phyloP scores from a whole-genome alignment of 1,140 invertebrate species.

The Temnothorax longispinosus region DNA sequence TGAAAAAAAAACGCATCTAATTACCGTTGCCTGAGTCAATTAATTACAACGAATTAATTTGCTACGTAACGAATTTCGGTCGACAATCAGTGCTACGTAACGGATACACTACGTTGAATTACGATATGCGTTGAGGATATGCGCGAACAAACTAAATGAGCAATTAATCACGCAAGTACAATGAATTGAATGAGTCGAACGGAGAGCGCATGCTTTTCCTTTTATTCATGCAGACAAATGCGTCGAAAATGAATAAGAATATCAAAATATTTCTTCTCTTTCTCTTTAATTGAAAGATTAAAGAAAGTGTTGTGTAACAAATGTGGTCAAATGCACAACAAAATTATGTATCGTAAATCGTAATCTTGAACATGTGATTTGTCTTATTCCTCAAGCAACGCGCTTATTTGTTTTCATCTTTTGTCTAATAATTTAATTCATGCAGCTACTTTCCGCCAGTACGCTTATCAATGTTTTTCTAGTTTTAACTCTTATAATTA shows the following conservation, averaged over 20 bases:
- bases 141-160: constrained; percentile 12
- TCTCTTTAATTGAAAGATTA: background rate
- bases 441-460: background rate
- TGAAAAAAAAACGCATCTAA: background rate
- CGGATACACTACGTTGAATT: constrained; percentile 12
- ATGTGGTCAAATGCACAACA: background rate
- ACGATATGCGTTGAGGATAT: constrained; percentile 1
- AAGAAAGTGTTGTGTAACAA: background rate
- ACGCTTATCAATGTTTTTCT: background rate
- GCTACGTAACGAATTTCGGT: constrained; percentile 4
- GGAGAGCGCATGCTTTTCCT: background rate
- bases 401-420: background rate
- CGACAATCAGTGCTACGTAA: constrained; percentile 12
- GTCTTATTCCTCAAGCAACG: background rate
- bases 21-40: background rate
- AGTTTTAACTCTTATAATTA: too few species aligned
- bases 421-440: background rate
- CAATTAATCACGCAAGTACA: constrained; percentile 25
- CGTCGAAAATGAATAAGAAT: background rate
- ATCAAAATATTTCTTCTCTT: background rate
- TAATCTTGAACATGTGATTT: background rate
- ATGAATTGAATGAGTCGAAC: background rate
- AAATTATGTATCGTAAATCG: background rate
- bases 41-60: constrained; percentile 20
- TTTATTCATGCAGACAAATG: constrained; percentile 3